phyloP scores from a whole-genome alignment of 1,140 invertebrate genomes.

The Apis cerana region DNA sequence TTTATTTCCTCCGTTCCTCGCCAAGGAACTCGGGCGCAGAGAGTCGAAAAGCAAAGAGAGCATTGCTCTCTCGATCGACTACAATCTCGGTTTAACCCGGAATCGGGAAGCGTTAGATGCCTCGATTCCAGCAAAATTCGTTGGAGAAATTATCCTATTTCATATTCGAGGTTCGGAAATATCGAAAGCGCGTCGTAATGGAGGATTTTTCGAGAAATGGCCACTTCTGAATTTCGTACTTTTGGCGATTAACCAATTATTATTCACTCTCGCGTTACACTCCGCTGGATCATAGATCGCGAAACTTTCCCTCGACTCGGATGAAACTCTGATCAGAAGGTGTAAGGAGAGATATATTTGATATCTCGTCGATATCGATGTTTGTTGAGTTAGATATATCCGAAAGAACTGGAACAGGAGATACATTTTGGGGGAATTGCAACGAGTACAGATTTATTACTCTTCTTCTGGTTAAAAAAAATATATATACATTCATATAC shows the following conservation, averaged over 20 bases:
- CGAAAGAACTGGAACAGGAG: no score
- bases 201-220: not conserved
- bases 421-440: no score
- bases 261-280: slow-evolving; percentile 65
- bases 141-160: slow-evolving; percentile 14
- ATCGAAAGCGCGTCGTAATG: not conserved
- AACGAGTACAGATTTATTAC: no score
- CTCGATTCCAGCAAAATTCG: slow-evolving; percentile 39
- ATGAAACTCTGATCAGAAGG: not conserved
- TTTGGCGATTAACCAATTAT: slow-evolving; percentile 72
- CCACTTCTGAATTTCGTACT: slow-evolving; percentile 49
- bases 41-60: slow-evolving; percentile 27
- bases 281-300: slow-evolving; percentile 18
- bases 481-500: no score
- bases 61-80: slow-evolving; percentile 51
- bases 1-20: slow-evolving; percentile 33
- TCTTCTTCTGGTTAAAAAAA: not conserved
- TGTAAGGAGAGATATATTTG: no score
- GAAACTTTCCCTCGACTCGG: slow-evolving; percentile 2
- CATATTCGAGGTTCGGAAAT: not conserved
- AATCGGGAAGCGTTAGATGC: slow-evolving; percentile 16
- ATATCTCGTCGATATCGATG: no score
- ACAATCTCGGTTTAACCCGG: slow-evolving; percentile 50
- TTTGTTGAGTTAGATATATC: no score
- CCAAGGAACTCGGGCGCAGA: no score